A percentile compares a stretch with the other conserved stretches of the same genome.
Conservation (phyloP, 2,888 invertebrate genomes). For the Thymelicus acteon region DNA sequence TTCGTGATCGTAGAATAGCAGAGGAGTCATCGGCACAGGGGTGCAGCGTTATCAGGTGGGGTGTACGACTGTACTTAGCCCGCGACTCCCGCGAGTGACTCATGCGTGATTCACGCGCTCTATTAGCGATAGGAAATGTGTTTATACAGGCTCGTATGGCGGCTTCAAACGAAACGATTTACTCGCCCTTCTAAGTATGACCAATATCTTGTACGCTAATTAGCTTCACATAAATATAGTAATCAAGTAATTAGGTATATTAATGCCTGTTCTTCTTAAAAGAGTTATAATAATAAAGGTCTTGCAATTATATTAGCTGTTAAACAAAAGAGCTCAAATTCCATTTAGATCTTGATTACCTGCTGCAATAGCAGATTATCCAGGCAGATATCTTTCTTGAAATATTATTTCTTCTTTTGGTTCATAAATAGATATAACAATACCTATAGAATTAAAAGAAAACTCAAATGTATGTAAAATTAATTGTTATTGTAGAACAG, state of each 20-base stretch:
- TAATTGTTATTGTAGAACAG: not conserved
- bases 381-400: too few species aligned
- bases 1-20: not conserved
- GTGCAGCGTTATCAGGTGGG: constrained; percentile 45
- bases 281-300: too few species aligned
- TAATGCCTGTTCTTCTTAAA: too few species aligned
- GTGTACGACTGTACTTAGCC: constrained; percentile 19
- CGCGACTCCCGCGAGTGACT: constrained; percentile 39
- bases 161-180: constrained; percentile 24
- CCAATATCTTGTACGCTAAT: constrained; percentile 11
- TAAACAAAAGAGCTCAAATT: too few species aligned
- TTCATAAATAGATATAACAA: too few species aligned
- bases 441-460: too few species aligned
- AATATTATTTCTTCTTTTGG: too few species aligned
- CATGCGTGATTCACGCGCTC: constrained; percentile 48
- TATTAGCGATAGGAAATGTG: constrained; percentile 39
- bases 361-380: too few species aligned
- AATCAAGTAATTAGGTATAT: too few species aligned
- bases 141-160: constrained; percentile 27
- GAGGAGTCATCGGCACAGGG: constrained; percentile 38
- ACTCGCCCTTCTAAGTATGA: constrained; percentile 3
- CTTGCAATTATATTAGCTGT: too few species aligned
- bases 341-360: too few species aligned
- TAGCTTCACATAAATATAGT: not conserved
- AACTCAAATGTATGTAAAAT: not conserved